Percentiles rank a stretch among this genome's conserved stretches.
Conservation (phyloP, 2,797 vertebrate genomes). For the Zonotrichia albicollis region DNA sequence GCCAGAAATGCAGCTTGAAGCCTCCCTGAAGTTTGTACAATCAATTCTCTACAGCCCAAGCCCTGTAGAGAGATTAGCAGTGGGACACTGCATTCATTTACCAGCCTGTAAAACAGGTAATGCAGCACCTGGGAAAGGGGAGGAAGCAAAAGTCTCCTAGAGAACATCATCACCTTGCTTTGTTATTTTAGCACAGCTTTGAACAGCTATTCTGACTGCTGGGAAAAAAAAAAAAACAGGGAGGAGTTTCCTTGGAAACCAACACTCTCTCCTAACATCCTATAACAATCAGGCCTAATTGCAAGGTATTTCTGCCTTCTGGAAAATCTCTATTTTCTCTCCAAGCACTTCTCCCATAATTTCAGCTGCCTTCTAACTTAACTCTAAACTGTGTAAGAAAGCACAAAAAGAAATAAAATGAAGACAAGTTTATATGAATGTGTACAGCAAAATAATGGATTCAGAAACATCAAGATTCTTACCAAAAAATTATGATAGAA, state of each 20-base stretch:
- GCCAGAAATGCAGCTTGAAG: background rate
- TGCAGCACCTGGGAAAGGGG: background rate
- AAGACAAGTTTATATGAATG: background rate
- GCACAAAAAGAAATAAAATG: background rate
- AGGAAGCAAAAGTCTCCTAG: conserved; percentile 9
- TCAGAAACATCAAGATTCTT: background rate
- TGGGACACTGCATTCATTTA: background rate
- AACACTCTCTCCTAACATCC: background rate
- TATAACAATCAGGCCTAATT: conserved; percentile 15
- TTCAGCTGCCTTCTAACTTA: background rate
- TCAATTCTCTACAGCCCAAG: background rate
- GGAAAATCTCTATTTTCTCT: conserved; percentile 10
- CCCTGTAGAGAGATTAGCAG: conserved; percentile 1
- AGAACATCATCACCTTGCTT: background rate
- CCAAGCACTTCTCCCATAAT: background rate
- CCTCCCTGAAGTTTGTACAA: background rate
- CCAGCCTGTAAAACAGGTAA: conserved; percentile 37
- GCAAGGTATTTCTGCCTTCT: conserved; percentile 13
- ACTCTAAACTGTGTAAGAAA: background rate
- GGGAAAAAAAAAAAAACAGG: accelerated
- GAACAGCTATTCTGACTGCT: conserved; percentile 6
- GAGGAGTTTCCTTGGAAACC: conserved; percentile 31
- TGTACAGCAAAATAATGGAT: background rate
- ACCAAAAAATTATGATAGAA: background rate
- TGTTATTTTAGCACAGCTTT: conserved; percentile 18